Evolutionary conservation across 2,797 vertebrate genomes (phyloP), one percentile per base, ranked within the genome.

Genomic region (Catharus ustulatus): DNA sequence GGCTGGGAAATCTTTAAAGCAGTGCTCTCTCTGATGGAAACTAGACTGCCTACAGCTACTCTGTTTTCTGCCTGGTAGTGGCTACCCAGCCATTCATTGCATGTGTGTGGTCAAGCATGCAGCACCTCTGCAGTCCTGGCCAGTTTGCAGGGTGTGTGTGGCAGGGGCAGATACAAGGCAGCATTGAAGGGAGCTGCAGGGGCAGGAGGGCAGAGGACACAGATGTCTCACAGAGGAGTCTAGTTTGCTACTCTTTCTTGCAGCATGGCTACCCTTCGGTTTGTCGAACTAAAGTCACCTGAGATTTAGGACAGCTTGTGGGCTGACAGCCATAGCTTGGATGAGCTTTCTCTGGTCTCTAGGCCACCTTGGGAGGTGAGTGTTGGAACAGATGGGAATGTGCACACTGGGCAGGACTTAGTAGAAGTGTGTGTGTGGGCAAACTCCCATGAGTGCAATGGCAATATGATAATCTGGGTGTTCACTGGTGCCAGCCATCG

Each of bases 81-180:
- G 68, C 85, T 91, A 61, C 48, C 63, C 2, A 5, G 55, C 34
- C 42, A 43, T 38, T 36, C 73, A 12, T 18, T 54, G 24, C 9
- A 1, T 2, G 3, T 42, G 24, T 63, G 52, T 61, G 72, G 64
- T 64, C 61, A 57, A 21, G 61, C 27, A 11, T 0, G 4, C 46
- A 52, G 59, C 13, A 38, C 10, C 34, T 82, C 49, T 5, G 4
- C 21, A 74, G 68, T 30, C 52, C 20, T 58, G 62, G 17, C 38
- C 46, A n/a, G 0, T 43, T 22, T 9, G 3, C 1, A 12, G 51
- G 40, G 22, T 17, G 36, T 38, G 36, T 0, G 0, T 34, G 66
- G 16, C 27, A 36, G 17, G 49, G 19, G 2, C 2, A 11, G 32
- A 32, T 40, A 26, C 1, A 7, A 57, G 10, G 45, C 43, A 24